phyloP scores from a whole-genome alignment of 2,797 vertebrate genomes.

The Botia almorhae region DNA sequence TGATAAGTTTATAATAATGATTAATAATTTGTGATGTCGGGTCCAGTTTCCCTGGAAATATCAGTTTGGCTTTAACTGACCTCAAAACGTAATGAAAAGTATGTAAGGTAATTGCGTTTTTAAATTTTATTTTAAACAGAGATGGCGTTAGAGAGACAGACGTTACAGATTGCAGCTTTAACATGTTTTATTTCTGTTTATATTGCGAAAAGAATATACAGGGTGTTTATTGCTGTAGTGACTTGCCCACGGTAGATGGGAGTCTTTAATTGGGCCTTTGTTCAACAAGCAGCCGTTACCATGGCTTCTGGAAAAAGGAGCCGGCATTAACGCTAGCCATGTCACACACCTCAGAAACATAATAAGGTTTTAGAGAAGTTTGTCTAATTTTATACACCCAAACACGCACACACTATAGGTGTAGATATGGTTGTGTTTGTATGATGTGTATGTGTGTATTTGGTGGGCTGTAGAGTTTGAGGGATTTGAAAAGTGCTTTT shows the following conservation, averaged over 20 bases:
- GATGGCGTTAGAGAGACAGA: too few species aligned
- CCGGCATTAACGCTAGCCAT: conserved; percentile 7
- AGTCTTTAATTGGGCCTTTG: conserved; percentile 56
- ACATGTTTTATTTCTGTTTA: not conserved
- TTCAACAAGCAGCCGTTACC: conserved; percentile 56
- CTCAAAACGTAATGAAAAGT: too few species aligned
- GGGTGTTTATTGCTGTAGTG: conserved; percentile 64
- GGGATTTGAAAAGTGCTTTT: conserved; percentile 32
- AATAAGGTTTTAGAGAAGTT: conserved; percentile 34
- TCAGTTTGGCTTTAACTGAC: too few species aligned
- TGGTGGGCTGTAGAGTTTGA: conserved; percentile 23
- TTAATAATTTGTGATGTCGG: too few species aligned
- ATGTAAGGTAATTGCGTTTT: too few species aligned
- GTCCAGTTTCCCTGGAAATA: too few species aligned
- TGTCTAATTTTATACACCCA: conserved; percentile 48
- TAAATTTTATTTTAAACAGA: too few species aligned
- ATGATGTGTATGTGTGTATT: not conserved
- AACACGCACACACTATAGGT: conserved; percentile 42
- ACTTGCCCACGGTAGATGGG: conserved; percentile 39
- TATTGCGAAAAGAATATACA: not conserved
- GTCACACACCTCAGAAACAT: conserved; percentile 38
- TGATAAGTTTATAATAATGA: too few species aligned
- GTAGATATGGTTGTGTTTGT: not conserved
- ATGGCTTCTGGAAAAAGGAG: conserved; percentile 43
- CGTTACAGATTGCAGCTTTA: not conserved